Evolutionary conservation across 2,113 vertebrate genomes (phyloP).

Genomic region (Caracal caracal): DNA sequence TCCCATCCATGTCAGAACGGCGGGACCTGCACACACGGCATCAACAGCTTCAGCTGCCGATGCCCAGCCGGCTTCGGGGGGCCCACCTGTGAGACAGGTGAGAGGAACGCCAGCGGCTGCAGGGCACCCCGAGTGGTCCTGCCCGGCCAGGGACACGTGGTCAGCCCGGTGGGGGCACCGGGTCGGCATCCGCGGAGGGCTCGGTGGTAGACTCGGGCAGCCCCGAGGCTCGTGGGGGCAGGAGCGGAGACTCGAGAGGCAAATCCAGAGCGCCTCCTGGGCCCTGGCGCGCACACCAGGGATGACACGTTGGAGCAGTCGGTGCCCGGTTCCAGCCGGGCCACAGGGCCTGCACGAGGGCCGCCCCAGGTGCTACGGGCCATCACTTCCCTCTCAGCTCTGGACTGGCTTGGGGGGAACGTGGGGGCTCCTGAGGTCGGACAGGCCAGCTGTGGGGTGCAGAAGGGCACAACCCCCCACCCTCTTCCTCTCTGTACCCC

Average conservation of each 20-base stretch:
- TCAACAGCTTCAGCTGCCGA: slow-evolving; percentile 84
- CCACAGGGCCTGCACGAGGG: too few species aligned
- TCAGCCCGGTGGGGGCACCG: neutral
- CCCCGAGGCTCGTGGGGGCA: too few species aligned
- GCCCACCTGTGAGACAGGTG: slow-evolving; percentile 84
- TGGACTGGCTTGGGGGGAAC: neutral
- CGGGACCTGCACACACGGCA: slow-evolving; percentile 83
- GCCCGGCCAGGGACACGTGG: accelerated
- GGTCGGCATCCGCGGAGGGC: neutral
- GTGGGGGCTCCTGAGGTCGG: neutral
- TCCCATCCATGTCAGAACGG: slow-evolving; percentile 87
- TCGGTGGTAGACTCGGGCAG: neutral
- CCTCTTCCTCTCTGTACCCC: neutral
- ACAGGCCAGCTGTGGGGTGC: neutral
- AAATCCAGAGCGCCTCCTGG: neutral
- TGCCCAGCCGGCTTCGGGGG: slow-evolving; percentile 84
- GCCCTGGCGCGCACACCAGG: neutral
- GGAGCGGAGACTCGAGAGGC: accelerated
- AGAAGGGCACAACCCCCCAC: too few species aligned
- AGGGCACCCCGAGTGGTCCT: accelerated
- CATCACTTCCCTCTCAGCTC: neutral
- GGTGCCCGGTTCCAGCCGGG: neutral
- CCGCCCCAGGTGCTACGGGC: accelerated
- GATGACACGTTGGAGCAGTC: too few species aligned
- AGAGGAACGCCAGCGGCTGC: neutral